Evolutionary conservation across 2,888 invertebrate genomes (phyloP).

Genomic region (Sericinus montela): DNA sequence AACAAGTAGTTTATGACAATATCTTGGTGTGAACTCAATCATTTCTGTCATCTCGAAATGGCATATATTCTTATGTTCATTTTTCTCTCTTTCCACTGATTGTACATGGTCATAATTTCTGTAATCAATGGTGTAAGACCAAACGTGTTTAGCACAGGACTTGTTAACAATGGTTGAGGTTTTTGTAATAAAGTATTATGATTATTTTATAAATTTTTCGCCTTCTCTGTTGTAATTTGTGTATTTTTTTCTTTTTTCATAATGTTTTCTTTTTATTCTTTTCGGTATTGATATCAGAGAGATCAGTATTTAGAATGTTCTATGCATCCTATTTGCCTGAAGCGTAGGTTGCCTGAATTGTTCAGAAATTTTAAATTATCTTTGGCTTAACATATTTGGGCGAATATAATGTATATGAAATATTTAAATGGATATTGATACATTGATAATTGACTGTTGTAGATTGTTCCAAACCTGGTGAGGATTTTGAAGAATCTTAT

Average conservation of each 20-base stretch:
- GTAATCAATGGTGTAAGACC: neutral
- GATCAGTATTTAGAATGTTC: conserved; percentile 8
- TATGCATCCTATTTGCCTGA: conserved; percentile 10
- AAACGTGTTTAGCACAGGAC: conserved; percentile 8
- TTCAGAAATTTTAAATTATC: conserved; percentile 3
- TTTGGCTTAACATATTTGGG: conserved; percentile 14
- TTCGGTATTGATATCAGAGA: neutral
- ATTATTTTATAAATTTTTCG: neutral
- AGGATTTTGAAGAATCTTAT: conserved; percentile 98
- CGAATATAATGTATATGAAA: conserved; percentile 26
- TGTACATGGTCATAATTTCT: neutral
- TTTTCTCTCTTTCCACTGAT: no score
- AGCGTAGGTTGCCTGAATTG: neutral
- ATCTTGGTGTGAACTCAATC: neutral
- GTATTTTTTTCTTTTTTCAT: neutral
- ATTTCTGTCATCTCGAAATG: neutral
- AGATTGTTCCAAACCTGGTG: conserved; percentile 99
- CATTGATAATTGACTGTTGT: conserved; percentile 63
- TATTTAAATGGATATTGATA: conserved; percentile 11
- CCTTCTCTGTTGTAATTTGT: conserved; percentile 6
- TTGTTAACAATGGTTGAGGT: conserved; percentile 3
- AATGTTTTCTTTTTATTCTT: neutral
- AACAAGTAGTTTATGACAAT: neutral
- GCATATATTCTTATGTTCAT: neutral
- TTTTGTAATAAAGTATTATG: neutral